A percentile compares a stretch with the other conserved stretches of the same genome.
Conservation (phyloP, 2,888 invertebrate species). For the Orthosia gracilis region DNA sequence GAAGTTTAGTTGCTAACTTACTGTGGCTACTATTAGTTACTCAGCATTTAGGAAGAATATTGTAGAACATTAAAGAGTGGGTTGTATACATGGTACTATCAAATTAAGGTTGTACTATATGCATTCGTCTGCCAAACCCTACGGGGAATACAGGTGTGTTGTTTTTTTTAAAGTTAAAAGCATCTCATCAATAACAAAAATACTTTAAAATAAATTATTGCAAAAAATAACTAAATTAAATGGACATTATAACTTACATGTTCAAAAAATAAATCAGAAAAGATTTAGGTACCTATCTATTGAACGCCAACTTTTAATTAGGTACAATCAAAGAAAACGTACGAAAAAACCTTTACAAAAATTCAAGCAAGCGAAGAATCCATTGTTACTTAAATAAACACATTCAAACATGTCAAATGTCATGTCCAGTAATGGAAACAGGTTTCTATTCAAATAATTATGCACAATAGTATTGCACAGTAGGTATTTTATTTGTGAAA, state of each 20-base stretch:
- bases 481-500: slow-evolving; percentile 36
- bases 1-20: background rate
- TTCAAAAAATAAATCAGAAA: background rate
- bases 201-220: background rate
- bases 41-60: background rate
- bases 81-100: too few species aligned
- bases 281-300: background rate
- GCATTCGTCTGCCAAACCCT: background rate
- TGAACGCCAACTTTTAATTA: background rate
- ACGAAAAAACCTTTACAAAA: background rate
- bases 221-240: background rate
- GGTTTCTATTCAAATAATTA: slow-evolving; percentile 53
- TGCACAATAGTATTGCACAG: slow-evolving; percentile 40
- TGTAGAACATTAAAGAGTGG: background rate
- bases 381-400: slow-evolving; percentile 23
- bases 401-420: slow-evolving; percentile 25
- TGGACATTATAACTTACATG: background rate
- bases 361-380: background rate
- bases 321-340: background rate
- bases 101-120: too few species aligned
- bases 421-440: slow-evolving; percentile 44
- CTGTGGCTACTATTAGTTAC: background rate
- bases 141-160: background rate
- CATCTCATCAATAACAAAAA: fast-evolving
- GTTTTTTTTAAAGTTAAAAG: background rate